Percentiles rank a stretch among this genome's conserved stretches.
Conservation (phyloP, 1,140 invertebrate species). For the Drosophila eugracilis region DNA sequence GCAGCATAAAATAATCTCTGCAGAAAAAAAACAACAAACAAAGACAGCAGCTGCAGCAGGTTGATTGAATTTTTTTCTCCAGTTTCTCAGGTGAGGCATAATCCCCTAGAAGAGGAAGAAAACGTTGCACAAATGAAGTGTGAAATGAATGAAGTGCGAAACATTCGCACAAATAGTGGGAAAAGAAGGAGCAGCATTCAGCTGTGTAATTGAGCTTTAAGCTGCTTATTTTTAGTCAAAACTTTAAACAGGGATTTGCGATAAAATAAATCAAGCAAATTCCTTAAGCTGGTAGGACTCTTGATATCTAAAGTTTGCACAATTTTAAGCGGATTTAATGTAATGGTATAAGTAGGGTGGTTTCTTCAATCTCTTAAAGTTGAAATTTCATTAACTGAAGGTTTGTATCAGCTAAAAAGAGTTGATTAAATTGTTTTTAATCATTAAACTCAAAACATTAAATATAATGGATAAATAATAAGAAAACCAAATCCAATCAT, state of each 20-base stretch:
- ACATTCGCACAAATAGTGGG: slow-evolving; percentile 27
- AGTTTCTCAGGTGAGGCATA: slow-evolving; percentile 24
- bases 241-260: background rate
- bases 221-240: background rate
- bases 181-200: background rate
- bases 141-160: slow-evolving; percentile 46
- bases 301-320: too few species aligned
- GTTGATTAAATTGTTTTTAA: too few species aligned
- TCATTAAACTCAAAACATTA: too few species aligned
- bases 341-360: too few species aligned
- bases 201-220: slow-evolving; percentile 1
- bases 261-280: background rate
- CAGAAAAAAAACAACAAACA: slow-evolving; percentile 2
- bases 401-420: too few species aligned
- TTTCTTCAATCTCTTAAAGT: too few species aligned
- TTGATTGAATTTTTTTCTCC: slow-evolving; percentile 45
- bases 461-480: background rate
- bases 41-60: slow-evolving; percentile 28
- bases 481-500: background rate
- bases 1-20: slow-evolving; percentile 40
- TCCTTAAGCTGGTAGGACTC: too few species aligned
- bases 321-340: too few species aligned
- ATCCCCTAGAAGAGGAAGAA: slow-evolving; percentile 29
- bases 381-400: too few species aligned
- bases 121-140: slow-evolving; percentile 35